Evolutionary conservation across 1,140 invertebrate genomes (phyloP).

Genomic region (Pogonognathellus flavescens): DNA sequence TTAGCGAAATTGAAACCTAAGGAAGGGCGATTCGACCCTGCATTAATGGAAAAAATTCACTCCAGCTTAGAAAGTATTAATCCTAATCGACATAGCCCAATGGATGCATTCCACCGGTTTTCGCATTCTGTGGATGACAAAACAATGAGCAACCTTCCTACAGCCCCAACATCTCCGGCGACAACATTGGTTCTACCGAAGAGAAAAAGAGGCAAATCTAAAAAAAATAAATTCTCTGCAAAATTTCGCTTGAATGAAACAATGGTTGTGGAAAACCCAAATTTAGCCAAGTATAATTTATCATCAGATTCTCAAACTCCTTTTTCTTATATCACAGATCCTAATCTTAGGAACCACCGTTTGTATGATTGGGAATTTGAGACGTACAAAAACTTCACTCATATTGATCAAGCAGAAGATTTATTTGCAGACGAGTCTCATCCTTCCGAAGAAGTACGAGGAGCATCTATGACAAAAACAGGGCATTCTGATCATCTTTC

Average conservation of each 20-base stretch:
- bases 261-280: neutral
- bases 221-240: slow-evolving; percentile 57
- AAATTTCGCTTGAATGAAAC: slow-evolving; percentile 52
- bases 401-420: slow-evolving; percentile 65
- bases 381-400: slow-evolving; percentile 64
- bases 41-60: slow-evolving; percentile 56
- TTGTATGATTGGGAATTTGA: slow-evolving; percentile 60
- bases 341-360: slow-evolving; percentile 65
- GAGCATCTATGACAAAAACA: neutral
- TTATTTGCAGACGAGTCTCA: slow-evolving; percentile 64
- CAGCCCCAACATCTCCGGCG: neutral
- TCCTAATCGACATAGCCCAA: slow-evolving; percentile 1
- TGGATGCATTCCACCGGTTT: slow-evolving; percentile 7
- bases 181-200: neutral
- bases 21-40: slow-evolving; percentile 63
- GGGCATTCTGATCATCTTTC: neutral
- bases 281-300: slow-evolving; percentile 19
- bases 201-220: slow-evolving; percentile 21
- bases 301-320: neutral
- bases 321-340: slow-evolving; percentile 61
- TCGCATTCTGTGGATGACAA: slow-evolving; percentile 17
- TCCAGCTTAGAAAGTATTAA: slow-evolving; percentile 30
- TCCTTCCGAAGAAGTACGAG: neutral
- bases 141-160: neutral
- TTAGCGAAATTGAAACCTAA: slow-evolving; percentile 61